These are phyloP conservation scores for Erebia palarica DNA, from an alignment of 2,888 invertebrate species.

Conservation along the genomic window DNA sequence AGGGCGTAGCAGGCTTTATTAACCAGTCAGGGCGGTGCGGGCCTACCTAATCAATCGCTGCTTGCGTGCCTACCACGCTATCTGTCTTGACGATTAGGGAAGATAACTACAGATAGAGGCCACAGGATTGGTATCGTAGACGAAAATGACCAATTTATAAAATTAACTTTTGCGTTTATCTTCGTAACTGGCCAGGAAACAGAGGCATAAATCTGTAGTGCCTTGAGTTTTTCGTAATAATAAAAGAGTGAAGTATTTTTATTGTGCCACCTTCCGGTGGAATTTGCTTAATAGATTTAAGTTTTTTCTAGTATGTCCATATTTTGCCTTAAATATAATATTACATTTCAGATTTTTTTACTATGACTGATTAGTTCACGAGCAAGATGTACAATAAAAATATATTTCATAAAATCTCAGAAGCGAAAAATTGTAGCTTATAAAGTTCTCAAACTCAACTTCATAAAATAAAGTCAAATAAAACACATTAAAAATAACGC, in stretches of 20 bases:
- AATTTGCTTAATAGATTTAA: constrained; percentile 1
- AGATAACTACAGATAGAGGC: constrained; percentile 64
- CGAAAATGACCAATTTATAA: constrained; percentile 77
- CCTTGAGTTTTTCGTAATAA: constrained; percentile 10
- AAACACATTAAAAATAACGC: constrained; percentile 28
- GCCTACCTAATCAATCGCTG: constrained; percentile 79
- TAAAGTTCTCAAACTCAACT: constrained; percentile 7
- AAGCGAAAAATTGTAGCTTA: background rate
- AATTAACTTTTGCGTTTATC: constrained; percentile 65
- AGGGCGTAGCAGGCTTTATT: constrained; percentile 72
- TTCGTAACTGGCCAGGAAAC: constrained; percentile 17
- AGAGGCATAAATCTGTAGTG: constrained; percentile 16
- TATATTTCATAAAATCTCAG: background rate
- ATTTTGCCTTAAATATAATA: too few relatives aligned
- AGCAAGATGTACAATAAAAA: background rate
- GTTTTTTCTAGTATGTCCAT: background rate
- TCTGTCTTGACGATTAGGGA: constrained; percentile 79
- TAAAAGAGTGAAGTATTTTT: background rate
- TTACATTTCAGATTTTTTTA: too few relatives aligned
- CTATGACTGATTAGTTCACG: background rate
- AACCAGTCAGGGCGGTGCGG: constrained; percentile 77
- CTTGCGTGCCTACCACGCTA: constrained; percentile 79
- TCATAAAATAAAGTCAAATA: constrained; percentile 34
- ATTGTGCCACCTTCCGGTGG: background rate
- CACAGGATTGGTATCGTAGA: constrained; percentile 76